phyloP scores from a whole-genome alignment of 2,113 vertebrate species.

The Monopterus albus region DNA sequence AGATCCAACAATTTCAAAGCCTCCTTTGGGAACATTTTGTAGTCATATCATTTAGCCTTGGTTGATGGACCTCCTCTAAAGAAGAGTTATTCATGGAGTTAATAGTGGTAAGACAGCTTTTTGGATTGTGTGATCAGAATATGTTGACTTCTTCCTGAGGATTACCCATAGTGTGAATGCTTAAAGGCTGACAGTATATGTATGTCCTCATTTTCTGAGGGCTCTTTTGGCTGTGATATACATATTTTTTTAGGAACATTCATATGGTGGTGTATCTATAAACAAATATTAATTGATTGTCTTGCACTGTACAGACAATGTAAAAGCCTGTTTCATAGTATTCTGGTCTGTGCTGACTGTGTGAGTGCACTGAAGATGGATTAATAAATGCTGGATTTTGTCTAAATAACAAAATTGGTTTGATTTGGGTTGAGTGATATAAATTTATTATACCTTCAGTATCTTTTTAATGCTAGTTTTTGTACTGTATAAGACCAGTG shows the following conservation, averaged over 20 bases:
- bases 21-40: constrained; percentile 38
- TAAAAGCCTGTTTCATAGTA: constrained; percentile 16
- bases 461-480: too few relatives aligned
- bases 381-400: constrained; percentile 57
- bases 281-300: neutral
- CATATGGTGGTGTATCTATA: constrained; percentile 25
- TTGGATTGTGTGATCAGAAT: constrained; percentile 40
- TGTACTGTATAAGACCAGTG: too few relatives aligned
- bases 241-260: constrained; percentile 34
- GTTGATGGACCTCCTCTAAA: constrained; percentile 3
- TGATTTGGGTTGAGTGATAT: neutral
- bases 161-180: constrained; percentile 27
- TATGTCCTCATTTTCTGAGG: constrained; percentile 62
- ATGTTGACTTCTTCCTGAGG: constrained; percentile 19
- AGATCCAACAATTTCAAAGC: constrained; percentile 34
- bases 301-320: constrained; percentile 10
- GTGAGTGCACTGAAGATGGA: constrained; percentile 16
- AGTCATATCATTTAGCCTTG: constrained; percentile 24
- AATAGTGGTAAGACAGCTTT: constrained; percentile 21
- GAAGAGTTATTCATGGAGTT: constrained; percentile 4
- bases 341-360: constrained; percentile 21
- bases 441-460: too few relatives aligned
- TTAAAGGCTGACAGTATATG: constrained; percentile 17
- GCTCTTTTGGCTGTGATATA: constrained; percentile 24
- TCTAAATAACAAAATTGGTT: constrained; percentile 22